Percentiles rank a stretch among this genome's conserved stretches.
Evolutionary conservation across 2,888 invertebrate genomes (phyloP).

Genomic region (Chironomus tentans): DNA sequence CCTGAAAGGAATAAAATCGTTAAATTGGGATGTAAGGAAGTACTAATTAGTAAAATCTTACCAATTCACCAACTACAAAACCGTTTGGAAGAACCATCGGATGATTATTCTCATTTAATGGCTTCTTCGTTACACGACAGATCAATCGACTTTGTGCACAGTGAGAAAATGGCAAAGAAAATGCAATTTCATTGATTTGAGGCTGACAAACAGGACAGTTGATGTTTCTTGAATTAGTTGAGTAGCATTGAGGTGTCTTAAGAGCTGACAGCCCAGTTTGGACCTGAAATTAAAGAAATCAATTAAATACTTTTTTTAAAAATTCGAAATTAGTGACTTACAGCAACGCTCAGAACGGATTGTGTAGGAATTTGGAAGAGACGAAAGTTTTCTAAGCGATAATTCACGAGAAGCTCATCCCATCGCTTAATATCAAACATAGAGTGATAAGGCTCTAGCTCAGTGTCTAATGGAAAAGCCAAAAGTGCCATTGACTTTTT

Average conservation of each 20-base stretch:
- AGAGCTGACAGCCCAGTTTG: constrained; percentile 85
- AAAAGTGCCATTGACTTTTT: constrained; percentile 93
- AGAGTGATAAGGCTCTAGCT: constrained; percentile 59
- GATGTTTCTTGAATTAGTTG: constrained; percentile 60
- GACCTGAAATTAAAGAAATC: constrained; percentile 15
- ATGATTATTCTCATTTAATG: constrained; percentile 94
- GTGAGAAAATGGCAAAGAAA: constrained; percentile 85
- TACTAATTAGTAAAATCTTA: background rate
- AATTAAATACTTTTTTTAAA: no score
- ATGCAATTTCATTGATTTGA: constrained; percentile 77
- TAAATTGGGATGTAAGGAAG: constrained; percentile 19
- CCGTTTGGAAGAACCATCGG: constrained; percentile 99
- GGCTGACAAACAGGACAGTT: constrained; percentile 90
- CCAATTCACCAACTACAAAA: constrained; percentile 78
- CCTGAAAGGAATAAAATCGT: constrained; percentile 47
- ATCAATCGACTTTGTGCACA: constrained; percentile 92
- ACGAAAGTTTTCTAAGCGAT: constrained; percentile 87
- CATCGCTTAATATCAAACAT: constrained; percentile 63
- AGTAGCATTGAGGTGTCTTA: constrained; percentile 85
- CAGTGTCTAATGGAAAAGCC: constrained; percentile 82
- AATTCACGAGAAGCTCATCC: constrained; percentile 77
- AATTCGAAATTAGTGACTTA: constrained; percentile 42
- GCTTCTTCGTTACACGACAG: constrained; percentile 80
- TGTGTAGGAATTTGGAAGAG: constrained; percentile 87
- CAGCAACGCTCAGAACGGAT: constrained; percentile 82